Evolutionary conservation across 2,113 vertebrate species (phyloP), one percentile per base, ranked within the genome.

Genomic region (Spea bombifrons): DNA sequence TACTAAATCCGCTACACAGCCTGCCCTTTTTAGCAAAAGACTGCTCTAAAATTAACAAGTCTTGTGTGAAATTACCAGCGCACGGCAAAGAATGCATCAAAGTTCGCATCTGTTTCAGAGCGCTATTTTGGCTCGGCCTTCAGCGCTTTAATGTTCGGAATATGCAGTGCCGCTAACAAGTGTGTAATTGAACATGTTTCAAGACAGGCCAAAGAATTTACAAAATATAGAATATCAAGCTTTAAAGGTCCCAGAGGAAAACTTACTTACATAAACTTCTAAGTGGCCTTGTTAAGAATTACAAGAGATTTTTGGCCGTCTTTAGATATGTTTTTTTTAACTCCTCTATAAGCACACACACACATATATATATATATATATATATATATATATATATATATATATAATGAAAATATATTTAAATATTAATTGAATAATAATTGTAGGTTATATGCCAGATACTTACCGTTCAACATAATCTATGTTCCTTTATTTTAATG

Each of bases 1-100:
- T 87, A 88, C 87, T 90, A 86, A 90, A 89, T 90, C 79, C 81
- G 82, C 87, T 88, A 74, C 83, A 87, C 77, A 76, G 83, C 82
- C 89, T 90, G 83, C 84, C 86, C 82, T 86, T 92, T 91, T 90
- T 89, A 89, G 88, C 80, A 88, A 86, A 90, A 89, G 85, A 80
- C 45, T 83, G 83, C 77, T 89, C 87, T 90, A 91, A 92, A 92
- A 90, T 91, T 90, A 91, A 83, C 85, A 82, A 84, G 83, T 86
- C 82, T 83, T 84, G 16, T 70, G 83, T 85, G 84, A 82, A 82
- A 86, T 88, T 85, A 86, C 85, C 85, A 85, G 86, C 88, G 83
- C 86, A 86, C 76, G 86, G 83, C 86, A 71, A 86, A 71, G 87
- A 73, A 68, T 80, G 81, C 43, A 70, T 52, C 83, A 57, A 49